Percentiles rank a stretch among this genome's conserved stretches.
Evolutionary conservation across 2,888 invertebrate species (phyloP).

Genomic region (Zaprionus bogoriensis): DNA sequence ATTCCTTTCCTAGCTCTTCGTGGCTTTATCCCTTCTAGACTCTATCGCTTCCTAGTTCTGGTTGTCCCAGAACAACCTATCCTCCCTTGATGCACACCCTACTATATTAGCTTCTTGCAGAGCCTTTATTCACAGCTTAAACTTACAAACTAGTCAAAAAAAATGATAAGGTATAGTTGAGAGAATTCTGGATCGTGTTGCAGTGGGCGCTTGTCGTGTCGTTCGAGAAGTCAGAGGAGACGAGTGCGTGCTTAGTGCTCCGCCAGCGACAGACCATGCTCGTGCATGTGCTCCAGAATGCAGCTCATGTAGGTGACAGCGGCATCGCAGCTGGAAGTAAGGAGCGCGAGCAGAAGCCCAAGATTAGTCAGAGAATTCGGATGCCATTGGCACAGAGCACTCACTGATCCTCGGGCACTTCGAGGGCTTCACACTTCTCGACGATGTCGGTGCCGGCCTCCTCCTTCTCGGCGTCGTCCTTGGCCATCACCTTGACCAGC

Average conservation of each 20-base stretch:
- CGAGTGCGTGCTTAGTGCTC: slow-evolving; percentile 16
- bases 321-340: slow-evolving; percentile 73
- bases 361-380: background rate
- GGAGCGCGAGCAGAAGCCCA: background rate
- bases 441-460: slow-evolving; percentile 51
- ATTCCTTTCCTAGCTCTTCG: too few relatives aligned
- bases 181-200: background rate
- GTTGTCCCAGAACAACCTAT: too few relatives aligned
- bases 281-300: slow-evolving; percentile 60
- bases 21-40: too few relatives aligned
- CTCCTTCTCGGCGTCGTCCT: slow-evolving; percentile 66
- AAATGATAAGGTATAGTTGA: background rate
- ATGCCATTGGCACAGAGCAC: slow-evolving; percentile 32
- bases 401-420: slow-evolving; percentile 80
- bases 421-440: slow-evolving; percentile 62
- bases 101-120: background rate
- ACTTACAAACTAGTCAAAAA: slow-evolving; percentile 21
- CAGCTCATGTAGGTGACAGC: slow-evolving; percentile 71
- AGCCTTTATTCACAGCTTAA: slow-evolving; percentile 14
- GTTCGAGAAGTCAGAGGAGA: too few relatives aligned
- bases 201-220: slow-evolving; percentile 47
- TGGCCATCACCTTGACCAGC: slow-evolving; percentile 56
- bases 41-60: too few relatives aligned
- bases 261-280: slow-evolving; percentile 56
- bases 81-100: background rate